Evolutionary conservation across 1,140 invertebrate genomes (phyloP), one percentile per base, ranked within the genome.

Genomic region (Drosophila mauritiana): DNA sequence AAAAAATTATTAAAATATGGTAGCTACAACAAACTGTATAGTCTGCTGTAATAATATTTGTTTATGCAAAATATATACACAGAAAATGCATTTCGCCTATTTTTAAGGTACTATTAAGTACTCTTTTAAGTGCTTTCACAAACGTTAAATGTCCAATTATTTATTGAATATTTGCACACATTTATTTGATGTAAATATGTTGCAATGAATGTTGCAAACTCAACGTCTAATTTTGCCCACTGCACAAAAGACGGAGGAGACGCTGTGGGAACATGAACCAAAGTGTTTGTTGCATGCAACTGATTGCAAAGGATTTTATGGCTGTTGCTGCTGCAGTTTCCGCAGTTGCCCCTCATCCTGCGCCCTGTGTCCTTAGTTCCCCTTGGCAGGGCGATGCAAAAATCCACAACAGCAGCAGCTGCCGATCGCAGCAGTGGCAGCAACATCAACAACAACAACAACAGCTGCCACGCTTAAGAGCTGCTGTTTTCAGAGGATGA

Each of bases 281-380:
- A 65, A 86, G 65, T 83, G 83, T 83, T 88, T 88, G 83, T 82
- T 88, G 79, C 85, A 86, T 86, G 83, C 83, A 86, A 73, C 83
- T 86, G 83, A 86, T 86, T 86, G 83, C 83, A 88, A 86, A 79
- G 83, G 83, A 88, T 86, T 86, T 86, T 86, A 86, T 80, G 57
- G 69, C 57, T 15, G 45, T 25, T 25, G 48, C 73, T 69, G 40
- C 70, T 67, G 64, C 53, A 22, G 20, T 22, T 22, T 22, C 20
- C 54, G 46, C 55, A 68, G 53, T 63, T 65, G 6, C 17, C 48
- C 61, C n/a, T 39, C 25, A 15, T 17, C 22, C 36, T 36, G 25
- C 34, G 13, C 15, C 43, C 48, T 34, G 17, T 12, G 20, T 42
- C 36, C 40, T 25, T 68, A 10, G 20, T n/a, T 8, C 39, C 68